A percentile compares a stretch with the other conserved stretches of the same genome.
Conservation (phyloP, 2,888 invertebrate genomes). For the Gisinianus flammeolus region DNA sequence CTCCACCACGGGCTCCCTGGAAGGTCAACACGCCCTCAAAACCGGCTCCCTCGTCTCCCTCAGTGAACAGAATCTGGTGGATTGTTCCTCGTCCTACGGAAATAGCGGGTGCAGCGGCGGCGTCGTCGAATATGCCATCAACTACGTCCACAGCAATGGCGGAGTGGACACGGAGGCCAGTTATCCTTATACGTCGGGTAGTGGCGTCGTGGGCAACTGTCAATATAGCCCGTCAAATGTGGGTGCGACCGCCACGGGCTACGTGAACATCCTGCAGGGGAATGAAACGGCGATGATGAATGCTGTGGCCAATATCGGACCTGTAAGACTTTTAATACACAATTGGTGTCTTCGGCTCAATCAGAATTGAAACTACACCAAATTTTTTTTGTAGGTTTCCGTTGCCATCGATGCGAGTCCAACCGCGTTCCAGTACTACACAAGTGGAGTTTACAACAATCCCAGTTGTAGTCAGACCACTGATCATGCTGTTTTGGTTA, state of each 20-base stretch:
- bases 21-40: too few relatives aligned
- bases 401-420: slow-evolving; percentile 6
- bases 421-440: not conserved
- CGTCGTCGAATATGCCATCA: slow-evolving; percentile 73
- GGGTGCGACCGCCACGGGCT: slow-evolving; percentile 59
- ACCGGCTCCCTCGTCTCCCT: slow-evolving; percentile 77
- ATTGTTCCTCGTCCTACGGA: slow-evolving; percentile 76
- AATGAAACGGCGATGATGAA: not conserved
- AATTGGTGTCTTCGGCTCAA: not conserved
- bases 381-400: not conserved
- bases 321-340: slow-evolving; percentile 10
- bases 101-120: slow-evolving; percentile 85
- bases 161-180: slow-evolving; percentile 65
- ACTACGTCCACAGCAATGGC: slow-evolving; percentile 62
- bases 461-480: slow-evolving; percentile 67
- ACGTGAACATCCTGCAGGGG: not conserved
- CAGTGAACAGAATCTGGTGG: slow-evolving; percentile 89
- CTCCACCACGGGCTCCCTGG: slow-evolving; percentile 89
- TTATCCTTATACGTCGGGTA: slow-evolving; percentile 46
- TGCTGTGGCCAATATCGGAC: slow-evolving; percentile 26
- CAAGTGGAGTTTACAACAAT: not conserved
- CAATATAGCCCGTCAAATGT: slow-evolving; percentile 60
- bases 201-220: slow-evolving; percentile 60
- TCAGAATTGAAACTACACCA: not conserved
- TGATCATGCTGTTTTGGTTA: slow-evolving; percentile 64